Conservation (phyloP, 2,797 vertebrate genomes). For the Xenentodon cancila region DNA sequence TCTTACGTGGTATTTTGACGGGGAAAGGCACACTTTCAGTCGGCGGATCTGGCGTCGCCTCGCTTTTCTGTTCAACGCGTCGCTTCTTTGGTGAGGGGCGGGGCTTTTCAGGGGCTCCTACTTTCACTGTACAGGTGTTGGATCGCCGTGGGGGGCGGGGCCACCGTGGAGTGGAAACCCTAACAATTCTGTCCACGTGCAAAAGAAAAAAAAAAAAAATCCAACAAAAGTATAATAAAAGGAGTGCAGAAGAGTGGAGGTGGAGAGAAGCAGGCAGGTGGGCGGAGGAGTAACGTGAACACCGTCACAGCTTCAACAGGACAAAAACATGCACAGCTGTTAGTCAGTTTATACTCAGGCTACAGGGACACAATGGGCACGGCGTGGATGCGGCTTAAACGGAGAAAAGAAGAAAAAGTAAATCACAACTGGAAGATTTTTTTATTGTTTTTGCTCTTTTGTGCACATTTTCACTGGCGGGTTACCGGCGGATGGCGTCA, state of each 20-base stretch:
- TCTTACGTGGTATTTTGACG: not conserved
- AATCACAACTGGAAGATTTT: constrained; percentile 48
- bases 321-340: constrained; percentile 93
- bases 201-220: constrained; percentile 15
- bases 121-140: constrained; percentile 16
- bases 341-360: constrained; percentile 86
- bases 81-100: not conserved
- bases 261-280: constrained; percentile 30
- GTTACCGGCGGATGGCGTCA: constrained; percentile 80
- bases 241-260: constrained; percentile 22
- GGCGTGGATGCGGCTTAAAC: constrained; percentile 70
- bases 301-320: constrained; percentile 87
- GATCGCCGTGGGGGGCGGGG: constrained; percentile 12
- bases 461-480: constrained; percentile 53
- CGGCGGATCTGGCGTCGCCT: not conserved
- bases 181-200: constrained; percentile 32
- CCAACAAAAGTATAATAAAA: constrained; percentile 28
- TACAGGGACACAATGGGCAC: constrained; percentile 86
- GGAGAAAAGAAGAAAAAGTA: not conserved
- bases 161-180: constrained; percentile 19
- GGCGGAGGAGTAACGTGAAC: constrained; percentile 65
- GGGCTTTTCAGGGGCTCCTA: constrained; percentile 1
- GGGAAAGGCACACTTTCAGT: constrained; percentile 1
- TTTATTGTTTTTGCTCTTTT: constrained; percentile 31
- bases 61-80: not conserved